Percentiles rank a stretch among this genome's conserved stretches.
These are phyloP conservation scores for Acrobasis consociella DNA, from an alignment of 2,888 invertebrate genomes.

Conservation along the genomic window DNA sequence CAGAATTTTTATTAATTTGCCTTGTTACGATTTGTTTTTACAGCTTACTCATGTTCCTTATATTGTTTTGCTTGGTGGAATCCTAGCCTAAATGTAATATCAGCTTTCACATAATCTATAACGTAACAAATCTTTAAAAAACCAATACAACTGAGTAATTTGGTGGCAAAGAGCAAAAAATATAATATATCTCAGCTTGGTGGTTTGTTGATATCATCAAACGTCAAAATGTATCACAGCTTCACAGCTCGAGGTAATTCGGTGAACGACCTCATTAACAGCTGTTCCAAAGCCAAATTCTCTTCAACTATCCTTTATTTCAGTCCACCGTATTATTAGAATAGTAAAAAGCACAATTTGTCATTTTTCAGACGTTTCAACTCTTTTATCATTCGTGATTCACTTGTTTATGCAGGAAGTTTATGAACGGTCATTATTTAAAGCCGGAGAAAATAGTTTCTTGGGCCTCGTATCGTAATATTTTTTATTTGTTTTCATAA, in stretches of 20 bases:
- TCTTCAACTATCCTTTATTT: constrained; percentile 61
- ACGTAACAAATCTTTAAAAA: background rate
- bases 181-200: too few relatives aligned
- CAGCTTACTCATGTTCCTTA: too few relatives aligned
- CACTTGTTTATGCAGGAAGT: constrained; percentile 36
- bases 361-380: constrained; percentile 42
- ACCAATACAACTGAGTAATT: constrained; percentile 10
- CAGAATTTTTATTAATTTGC: too few relatives aligned
- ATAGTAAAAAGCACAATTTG: constrained; percentile 54
- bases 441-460: constrained; percentile 6
- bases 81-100: background rate
- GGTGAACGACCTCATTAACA: constrained; percentile 70
- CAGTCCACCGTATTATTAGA: constrained; percentile 60
- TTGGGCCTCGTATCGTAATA: background rate
- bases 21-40: too few relatives aligned
- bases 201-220: constrained; percentile 28
- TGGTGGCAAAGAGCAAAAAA: too few relatives aligned
- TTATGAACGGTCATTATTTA: constrained; percentile 33
- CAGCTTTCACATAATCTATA: background rate
- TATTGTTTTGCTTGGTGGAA: too few relatives aligned
- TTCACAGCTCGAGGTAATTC: constrained; percentile 36
- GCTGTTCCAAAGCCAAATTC: constrained; percentile 55
- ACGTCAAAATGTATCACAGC: constrained; percentile 13
- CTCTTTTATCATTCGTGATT: constrained; percentile 31
- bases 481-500: background rate